A percentile compares a stretch with the other conserved stretches of the same genome.
Conservation (phyloP, 2,797 vertebrate species). For the Pteropus rufus region DNA sequence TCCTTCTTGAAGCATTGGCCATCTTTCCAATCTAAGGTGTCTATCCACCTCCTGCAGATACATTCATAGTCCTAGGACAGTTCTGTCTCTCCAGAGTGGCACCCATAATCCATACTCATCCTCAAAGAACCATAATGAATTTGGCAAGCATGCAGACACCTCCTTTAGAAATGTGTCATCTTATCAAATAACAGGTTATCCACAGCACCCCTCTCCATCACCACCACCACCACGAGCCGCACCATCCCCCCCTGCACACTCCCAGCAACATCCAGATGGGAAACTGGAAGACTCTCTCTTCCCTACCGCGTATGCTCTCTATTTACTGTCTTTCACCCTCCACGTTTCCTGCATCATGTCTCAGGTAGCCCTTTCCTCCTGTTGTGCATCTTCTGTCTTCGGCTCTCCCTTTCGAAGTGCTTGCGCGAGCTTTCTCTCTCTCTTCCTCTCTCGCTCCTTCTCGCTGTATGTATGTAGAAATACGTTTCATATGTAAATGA, state of each 20-base stretch:
- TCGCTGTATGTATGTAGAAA: too few relatives aligned
- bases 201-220: not conserved
- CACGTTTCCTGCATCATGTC: not conserved
- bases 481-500: not conserved
- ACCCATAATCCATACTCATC: not conserved
- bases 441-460: too few relatives aligned
- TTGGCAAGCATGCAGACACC: not conserved
- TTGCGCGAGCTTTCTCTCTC: too few relatives aligned
- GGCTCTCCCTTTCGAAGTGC: not conserved
- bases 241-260: not conserved
- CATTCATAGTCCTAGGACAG: not conserved
- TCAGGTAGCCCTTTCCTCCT: not conserved
- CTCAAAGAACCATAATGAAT: not conserved
- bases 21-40: not conserved
- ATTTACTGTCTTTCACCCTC: not conserved
- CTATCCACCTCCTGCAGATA: not conserved
- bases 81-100: not conserved
- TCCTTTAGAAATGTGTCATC: not conserved
- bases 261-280: not conserved
- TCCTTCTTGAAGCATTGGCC: not conserved
- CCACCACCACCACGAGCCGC: not conserved
- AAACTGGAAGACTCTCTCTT: not conserved
- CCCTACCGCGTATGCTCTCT: not conserved
- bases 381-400: not conserved
- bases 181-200: not conserved